Evolutionary conservation across 2,113 vertebrate genomes (phyloP).

Genomic region (Apteryx mantelli): DNA sequence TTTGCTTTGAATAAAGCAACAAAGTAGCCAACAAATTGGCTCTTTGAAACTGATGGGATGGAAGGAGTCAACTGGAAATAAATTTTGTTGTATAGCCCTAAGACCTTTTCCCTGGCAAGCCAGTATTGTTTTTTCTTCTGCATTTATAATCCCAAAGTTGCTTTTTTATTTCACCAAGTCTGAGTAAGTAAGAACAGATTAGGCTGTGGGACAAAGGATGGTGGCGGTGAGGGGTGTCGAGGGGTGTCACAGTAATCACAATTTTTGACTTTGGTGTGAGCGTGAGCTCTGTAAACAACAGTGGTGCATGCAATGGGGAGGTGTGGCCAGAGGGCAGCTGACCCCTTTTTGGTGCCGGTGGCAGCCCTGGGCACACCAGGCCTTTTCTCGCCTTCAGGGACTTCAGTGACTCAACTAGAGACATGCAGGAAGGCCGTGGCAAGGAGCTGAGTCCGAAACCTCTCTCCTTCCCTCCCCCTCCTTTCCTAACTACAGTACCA

Average conservation of each 20-base stretch:
- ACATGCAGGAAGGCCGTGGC: not conserved
- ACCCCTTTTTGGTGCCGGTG: not conserved
- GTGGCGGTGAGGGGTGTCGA: not conserved
- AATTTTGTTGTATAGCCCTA: slow-evolving; percentile 9
- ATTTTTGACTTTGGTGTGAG: not conserved
- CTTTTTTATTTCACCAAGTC: not conserved
- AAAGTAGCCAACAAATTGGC: not conserved
- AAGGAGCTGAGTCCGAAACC: not conserved
- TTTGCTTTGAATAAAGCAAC: not conserved
- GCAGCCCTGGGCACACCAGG: not conserved
- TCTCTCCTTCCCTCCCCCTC: not conserved
- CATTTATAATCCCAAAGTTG: not conserved
- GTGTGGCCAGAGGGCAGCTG: not conserved
- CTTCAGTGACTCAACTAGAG: not conserved
- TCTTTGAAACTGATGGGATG: slow-evolving; percentile 24
- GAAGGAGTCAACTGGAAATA: slow-evolving; percentile 38
- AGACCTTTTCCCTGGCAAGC: slow-evolving; percentile 23
- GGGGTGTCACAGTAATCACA: accelerated
- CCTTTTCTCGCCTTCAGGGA: not conserved
- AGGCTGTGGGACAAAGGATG: not conserved
- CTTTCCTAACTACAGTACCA: not conserved
- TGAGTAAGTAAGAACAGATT: not conserved
- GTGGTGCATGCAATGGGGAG: not conserved
- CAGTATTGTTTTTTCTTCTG: not conserved
- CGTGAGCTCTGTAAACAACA: not conserved